Conservation (phyloP, 2,113 vertebrate species). For the Dinomys branickii region DNA sequence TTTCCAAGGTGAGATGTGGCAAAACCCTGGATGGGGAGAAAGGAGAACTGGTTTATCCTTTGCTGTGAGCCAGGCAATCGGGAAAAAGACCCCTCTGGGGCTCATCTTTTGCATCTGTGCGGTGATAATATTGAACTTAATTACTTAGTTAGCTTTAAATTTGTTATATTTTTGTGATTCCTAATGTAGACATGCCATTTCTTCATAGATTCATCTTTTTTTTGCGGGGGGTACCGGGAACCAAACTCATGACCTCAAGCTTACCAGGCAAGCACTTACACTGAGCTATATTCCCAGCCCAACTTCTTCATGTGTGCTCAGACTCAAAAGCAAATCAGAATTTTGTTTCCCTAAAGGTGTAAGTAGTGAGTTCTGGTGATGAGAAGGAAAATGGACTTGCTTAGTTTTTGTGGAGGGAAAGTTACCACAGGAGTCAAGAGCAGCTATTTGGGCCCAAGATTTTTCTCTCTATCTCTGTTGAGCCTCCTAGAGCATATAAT, state of each 20-base stretch:
- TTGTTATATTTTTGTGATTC: not conserved
- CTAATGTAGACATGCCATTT: not conserved
- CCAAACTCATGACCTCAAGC: too few species aligned
- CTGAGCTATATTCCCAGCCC: too few species aligned
- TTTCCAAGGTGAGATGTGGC: not conserved
- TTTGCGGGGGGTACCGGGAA: too few species aligned
- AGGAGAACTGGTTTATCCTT: not conserved
- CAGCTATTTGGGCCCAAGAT: not conserved
- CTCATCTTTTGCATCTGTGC: not conserved
- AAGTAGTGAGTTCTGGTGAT: not conserved
- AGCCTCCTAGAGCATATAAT: not conserved
- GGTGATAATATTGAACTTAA: not conserved
- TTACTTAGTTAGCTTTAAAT: not conserved
- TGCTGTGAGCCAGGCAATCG: not conserved
- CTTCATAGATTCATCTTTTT: too few species aligned
- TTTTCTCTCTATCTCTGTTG: not conserved
- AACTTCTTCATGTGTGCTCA: not conserved
- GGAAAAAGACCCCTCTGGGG: not conserved
- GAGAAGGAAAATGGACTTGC: not conserved
- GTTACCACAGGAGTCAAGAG: not conserved
- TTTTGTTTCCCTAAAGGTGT: not conserved
- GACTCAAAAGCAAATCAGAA: not conserved
- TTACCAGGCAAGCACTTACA: too few species aligned
- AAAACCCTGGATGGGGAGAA: not conserved
- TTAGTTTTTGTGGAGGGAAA: not conserved